These are phyloP conservation scores for Alosa sapidissima DNA, from an alignment of 2,797 vertebrate species.

Conservation along the genomic window DNA sequence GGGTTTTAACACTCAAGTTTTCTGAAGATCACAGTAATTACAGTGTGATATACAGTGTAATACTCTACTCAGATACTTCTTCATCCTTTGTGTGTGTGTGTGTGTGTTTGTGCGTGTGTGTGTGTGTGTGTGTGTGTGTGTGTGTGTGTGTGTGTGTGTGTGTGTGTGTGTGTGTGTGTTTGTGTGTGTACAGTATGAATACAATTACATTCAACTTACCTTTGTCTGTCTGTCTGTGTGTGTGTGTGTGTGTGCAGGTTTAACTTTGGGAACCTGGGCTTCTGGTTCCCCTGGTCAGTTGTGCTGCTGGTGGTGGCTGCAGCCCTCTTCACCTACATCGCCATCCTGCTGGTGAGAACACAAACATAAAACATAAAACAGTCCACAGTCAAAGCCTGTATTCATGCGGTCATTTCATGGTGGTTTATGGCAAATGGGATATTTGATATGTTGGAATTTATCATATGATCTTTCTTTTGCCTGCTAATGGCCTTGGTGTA, in stretches of 20 bases:
- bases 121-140: neutral
- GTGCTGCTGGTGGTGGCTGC: constrained; percentile 78
- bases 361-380: neutral
- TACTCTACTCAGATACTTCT: neutral
- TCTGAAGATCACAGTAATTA: neutral
- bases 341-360: constrained; percentile 82
- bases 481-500: neutral
- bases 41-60: neutral
- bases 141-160: neutral
- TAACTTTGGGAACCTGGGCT: constrained; percentile 77
- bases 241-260: constrained; percentile 71
- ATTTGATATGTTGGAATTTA: neutral
- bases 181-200: neutral
- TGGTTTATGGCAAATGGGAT: neutral
- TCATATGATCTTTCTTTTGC: neutral
- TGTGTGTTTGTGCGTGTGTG: neutral
- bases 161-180: constrained; percentile 5
- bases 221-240: neutral
- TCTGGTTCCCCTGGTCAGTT: constrained; percentile 90
- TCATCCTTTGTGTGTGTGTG: neutral
- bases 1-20: constrained; percentile 49
- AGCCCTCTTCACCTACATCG: constrained; percentile 76
- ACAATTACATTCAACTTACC: neutral
- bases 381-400: neutral
- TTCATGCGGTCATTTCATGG: neutral